These are phyloP conservation scores for Papilio xuthus DNA, from an alignment of 1,140 invertebrate genomes.

Conservation along the genomic window DNA sequence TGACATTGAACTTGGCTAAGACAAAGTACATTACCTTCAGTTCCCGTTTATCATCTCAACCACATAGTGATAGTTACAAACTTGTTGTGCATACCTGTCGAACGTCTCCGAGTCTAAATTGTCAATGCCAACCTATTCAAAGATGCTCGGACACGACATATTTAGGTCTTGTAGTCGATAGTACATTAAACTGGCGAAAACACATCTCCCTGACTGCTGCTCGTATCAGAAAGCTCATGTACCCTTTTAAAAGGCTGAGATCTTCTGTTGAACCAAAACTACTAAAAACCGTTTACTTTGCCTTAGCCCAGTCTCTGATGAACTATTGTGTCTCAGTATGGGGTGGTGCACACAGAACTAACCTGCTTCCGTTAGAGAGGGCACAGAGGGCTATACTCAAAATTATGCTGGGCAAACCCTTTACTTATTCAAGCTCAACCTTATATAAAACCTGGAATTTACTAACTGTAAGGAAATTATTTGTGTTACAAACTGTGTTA, in stretches of 20 bases:
- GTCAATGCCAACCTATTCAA: background rate
- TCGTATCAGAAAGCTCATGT: slow-evolving; percentile 38
- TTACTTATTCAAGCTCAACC: background rate
- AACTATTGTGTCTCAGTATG: slow-evolving; percentile 17
- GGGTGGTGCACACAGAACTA: slow-evolving; percentile 33
- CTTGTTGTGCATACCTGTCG: background rate
- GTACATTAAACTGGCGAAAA: slow-evolving; percentile 33
- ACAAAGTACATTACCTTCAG: too few relatives aligned
- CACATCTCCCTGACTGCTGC: slow-evolving; percentile 30
- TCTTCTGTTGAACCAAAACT: slow-evolving; percentile 19
- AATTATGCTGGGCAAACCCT: slow-evolving; percentile 24
- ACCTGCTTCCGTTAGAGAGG: slow-evolving; percentile 34
- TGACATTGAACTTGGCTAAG: slow-evolving; percentile 19
- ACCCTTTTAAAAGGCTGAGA: slow-evolving; percentile 41
- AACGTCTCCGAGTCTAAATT: background rate
- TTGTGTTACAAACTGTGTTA: too few relatives aligned
- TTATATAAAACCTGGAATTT: slow-evolving; percentile 18
- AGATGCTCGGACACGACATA: slow-evolving; percentile 13
- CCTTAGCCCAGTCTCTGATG: slow-evolving; percentile 38
- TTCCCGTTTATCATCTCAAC: too few relatives aligned
- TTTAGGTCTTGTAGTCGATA: slow-evolving; percentile 34
- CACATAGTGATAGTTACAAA: too few relatives aligned
- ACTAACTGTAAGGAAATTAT: too few relatives aligned
- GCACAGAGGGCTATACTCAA: slow-evolving; percentile 38
- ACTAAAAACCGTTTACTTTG: slow-evolving; percentile 39